phyloP scores from a whole-genome alignment of 2,888 invertebrate genomes.

The Linyphia triangularis region DNA sequence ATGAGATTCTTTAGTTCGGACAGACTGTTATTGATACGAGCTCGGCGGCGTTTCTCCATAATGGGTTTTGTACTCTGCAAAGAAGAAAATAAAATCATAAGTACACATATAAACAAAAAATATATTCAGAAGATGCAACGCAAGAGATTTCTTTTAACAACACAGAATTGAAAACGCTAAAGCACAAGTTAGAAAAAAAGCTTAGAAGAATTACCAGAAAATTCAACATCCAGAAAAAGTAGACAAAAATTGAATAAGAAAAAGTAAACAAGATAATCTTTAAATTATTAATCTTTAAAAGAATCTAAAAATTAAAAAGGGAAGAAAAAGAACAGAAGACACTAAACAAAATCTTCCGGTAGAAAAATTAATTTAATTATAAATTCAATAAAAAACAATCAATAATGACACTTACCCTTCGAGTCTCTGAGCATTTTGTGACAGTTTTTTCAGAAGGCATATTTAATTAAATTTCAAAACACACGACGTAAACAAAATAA shows the following conservation, averaged over 20 bases:
- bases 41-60: conserved; percentile 76
- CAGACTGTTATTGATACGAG: conserved; percentile 76
- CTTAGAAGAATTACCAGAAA: background rate
- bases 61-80: conserved; percentile 76
- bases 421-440: conserved; percentile 69
- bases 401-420: conserved; percentile 68
- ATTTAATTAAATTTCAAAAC: background rate
- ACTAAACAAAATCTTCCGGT: background rate
- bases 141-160: too few species aligned
- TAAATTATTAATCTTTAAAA: background rate
- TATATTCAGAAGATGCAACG: background rate
- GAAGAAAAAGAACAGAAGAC: background rate
- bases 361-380: background rate
- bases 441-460: conserved; percentile 74
- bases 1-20: conserved; percentile 75
- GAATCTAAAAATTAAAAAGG: background rate
- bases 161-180: background rate
- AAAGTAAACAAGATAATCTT: background rate
- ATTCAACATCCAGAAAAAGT: background rate
- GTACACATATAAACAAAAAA: background rate
- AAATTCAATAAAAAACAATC: background rate
- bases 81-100: conserved; percentile 38
- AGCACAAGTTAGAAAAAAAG: background rate
- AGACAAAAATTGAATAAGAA: background rate
- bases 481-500: conserved; percentile 29